These are phyloP conservation scores for Leucopternis melanops DNA, from an alignment of 2,113 vertebrate genomes.

Conservation along the genomic window DNA sequence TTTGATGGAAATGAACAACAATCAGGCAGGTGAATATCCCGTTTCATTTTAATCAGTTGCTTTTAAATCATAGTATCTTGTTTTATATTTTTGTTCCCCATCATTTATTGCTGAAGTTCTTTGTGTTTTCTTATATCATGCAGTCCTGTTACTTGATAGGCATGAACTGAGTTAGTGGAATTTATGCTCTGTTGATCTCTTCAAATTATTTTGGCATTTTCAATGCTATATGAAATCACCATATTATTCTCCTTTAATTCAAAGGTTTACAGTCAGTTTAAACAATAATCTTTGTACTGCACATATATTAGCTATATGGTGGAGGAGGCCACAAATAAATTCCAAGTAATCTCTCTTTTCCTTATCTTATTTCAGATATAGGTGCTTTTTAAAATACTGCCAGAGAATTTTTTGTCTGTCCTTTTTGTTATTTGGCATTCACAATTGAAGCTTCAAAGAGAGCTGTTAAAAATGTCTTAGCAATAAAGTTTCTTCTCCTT, in stretches of 20 bases:
- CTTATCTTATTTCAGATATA: background rate
- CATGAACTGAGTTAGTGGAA: background rate
- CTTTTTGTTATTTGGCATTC: background rate
- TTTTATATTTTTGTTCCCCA: background rate
- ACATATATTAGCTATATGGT: background rate
- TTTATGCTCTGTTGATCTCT: background rate
- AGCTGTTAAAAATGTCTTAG: no score
- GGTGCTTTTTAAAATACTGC: background rate
- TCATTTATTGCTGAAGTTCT: background rate
- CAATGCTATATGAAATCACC: background rate
- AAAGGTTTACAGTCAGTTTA: background rate
- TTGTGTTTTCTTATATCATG: background rate
- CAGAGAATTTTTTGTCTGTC: background rate
- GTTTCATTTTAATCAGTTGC: background rate
- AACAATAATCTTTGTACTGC: background rate
- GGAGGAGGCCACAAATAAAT: background rate
- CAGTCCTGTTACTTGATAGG: background rate
- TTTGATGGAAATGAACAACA: background rate
- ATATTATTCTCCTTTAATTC: background rate
- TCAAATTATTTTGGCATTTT: background rate
- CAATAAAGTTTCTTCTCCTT: no score
- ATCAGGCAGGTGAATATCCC: background rate
- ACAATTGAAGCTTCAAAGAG: no score
- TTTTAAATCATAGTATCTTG: background rate
- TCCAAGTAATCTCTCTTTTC: background rate